Evolutionary conservation across 2,113 vertebrate species (phyloP), one percentile per base, ranked within the genome.

Genomic region (Chelonoidis abingdonii): DNA sequence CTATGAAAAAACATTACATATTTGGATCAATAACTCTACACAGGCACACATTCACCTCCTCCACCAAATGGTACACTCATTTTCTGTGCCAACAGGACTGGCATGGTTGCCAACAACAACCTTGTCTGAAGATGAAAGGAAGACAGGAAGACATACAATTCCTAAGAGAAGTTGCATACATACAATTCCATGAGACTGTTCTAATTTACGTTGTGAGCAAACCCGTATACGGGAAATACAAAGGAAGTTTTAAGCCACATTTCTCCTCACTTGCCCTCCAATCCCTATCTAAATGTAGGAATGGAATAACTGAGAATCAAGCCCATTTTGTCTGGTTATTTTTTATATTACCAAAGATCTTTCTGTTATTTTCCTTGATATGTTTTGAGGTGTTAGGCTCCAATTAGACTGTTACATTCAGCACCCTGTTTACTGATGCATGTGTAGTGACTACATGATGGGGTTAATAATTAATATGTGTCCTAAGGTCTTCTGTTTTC

Each of bases 11-110:
- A 91, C 54, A 87, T 9, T 76, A 92, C 84, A 84, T 49, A n/a
- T 78, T 93, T 41, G 75, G 57, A 88, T 80, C 89, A 83, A 80
- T 53, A 93, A 83, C 80, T 87, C 82, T 54, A 79, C 84, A 78
- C 6, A 5, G 69, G 65, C 94, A 85, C 86, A 90, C 25, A 83
- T 3, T 93, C 54, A 54, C 83, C 88, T 91, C 84, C 86, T 92
- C 65, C 80, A 93, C 88, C 94, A 97, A 95, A 93, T 91, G 87
- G 86, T 92, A 14, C 52, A 86, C 75, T 87, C 83, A 49, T 24
- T 53, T 3, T 80, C 88, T 72, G 93, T 90, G 93, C 94, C 92
- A 93, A 56, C 29, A 86, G 38, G 65, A 93, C 27, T 2, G 5
- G 69, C n/a, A 65, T 79, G 86, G 87, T 3, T 92, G 89, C 93